These are phyloP conservation scores for Drosophila ficusphila DNA, from an alignment of 1,140 invertebrate genomes.

Conservation along the genomic window DNA sequence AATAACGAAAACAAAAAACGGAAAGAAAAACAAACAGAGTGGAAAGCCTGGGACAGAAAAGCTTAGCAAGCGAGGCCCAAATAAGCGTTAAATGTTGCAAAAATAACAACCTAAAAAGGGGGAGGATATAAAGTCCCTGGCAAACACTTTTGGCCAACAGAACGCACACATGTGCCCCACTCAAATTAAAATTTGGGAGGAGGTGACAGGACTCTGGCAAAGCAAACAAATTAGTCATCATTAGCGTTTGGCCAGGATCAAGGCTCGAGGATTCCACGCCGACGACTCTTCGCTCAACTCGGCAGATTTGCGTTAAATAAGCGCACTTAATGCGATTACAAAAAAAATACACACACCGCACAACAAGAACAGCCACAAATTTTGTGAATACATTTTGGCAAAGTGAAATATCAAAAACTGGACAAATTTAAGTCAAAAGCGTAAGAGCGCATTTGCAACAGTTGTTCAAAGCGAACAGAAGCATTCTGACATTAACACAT, in stretches of 20 bases:
- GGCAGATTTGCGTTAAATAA: slow-evolving; percentile 83
- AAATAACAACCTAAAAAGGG: slow-evolving; percentile 60
- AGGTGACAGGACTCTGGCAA: slow-evolving; percentile 45
- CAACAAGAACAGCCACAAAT: slow-evolving; percentile 21
- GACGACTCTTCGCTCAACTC: slow-evolving; percentile 29
- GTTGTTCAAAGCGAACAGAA: slow-evolving; percentile 39
- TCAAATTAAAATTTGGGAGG: slow-evolving; percentile 11
- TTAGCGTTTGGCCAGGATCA: slow-evolving; percentile 68
- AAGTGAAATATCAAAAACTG: slow-evolving; percentile 69
- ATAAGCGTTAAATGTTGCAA: slow-evolving; percentile 82
- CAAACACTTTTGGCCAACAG: slow-evolving; percentile 72
- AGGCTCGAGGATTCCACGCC: slow-evolving; percentile 18
- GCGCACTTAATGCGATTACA: slow-evolving; percentile 83
- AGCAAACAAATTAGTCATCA: slow-evolving; percentile 82
- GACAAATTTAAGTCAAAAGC: slow-evolving; percentile 75
- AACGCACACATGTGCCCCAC: slow-evolving; percentile 67
- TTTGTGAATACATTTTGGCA: slow-evolving; percentile 16
- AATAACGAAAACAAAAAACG: slow-evolving; percentile 55
- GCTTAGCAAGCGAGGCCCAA: slow-evolving; percentile 71
- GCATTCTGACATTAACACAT: background rate
- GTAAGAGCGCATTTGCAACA: slow-evolving; percentile 83
- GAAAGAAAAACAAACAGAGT: slow-evolving; percentile 57
- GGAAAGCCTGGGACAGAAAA: slow-evolving; percentile 52
- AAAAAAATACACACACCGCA: slow-evolving; percentile 56
- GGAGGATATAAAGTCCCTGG: slow-evolving; percentile 36